Conservation (phyloP, 2,113 vertebrate species). For the Ariopsis seemanni region DNA sequence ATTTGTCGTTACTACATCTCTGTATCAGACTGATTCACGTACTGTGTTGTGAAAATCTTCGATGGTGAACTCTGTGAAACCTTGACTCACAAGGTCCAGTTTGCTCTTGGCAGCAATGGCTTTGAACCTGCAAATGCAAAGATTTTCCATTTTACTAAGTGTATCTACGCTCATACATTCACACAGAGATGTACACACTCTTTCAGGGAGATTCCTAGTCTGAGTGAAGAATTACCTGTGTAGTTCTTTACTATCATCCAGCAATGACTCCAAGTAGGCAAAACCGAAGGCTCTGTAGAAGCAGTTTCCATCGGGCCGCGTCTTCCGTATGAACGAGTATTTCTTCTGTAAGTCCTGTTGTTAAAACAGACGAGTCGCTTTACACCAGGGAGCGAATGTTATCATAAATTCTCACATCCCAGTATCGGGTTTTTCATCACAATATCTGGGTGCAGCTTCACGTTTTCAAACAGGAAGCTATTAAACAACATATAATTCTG, state of each 20-base stretch:
- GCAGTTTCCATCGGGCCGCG: constrained; percentile 90
- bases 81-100: constrained; percentile 86
- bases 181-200: neutral
- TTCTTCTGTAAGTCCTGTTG: constrained; percentile 87
- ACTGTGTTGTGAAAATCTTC: constrained; percentile 95
- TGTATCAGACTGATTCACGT: constrained; percentile 54
- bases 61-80: constrained; percentile 93
- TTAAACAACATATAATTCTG: neutral
- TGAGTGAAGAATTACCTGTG: constrained; percentile 71
- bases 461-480: neutral
- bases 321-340: constrained; percentile 87
- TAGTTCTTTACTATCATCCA: constrained; percentile 88
- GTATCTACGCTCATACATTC: neutral
- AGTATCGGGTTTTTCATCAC: neutral
- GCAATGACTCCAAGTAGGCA: constrained; percentile 86
- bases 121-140: constrained; percentile 80
- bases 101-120: constrained; percentile 88
- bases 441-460: neutral
- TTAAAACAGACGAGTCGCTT: neutral
- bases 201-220: neutral
- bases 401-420: neutral
- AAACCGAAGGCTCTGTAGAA: constrained; percentile 94
- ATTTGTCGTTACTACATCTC: too few relatives aligned
- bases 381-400: neutral
- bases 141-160: neutral